Base-by-base conservation (phyloP, 2,797 vertebrate species). In the Melanotaenia parkinsoni region DNA sequence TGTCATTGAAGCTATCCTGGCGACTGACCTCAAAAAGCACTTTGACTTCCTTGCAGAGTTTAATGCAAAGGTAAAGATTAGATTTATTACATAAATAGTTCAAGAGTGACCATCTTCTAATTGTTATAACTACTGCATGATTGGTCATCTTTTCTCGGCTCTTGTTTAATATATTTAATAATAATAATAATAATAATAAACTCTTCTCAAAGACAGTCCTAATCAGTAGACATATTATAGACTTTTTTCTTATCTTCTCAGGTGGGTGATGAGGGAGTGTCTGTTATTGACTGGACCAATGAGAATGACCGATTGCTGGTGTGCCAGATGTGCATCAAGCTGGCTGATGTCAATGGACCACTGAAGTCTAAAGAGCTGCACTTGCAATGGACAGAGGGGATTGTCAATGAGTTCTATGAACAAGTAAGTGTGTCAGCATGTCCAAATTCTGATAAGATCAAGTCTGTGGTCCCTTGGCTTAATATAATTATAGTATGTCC, bases 291-390 rank as follows among this genome's bases (percentile, higher is more conserved):
- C 66, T 99, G 98, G 98, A 92, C 95, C 63, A 98, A 99, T 1
- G 98, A 99, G 90, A 99, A 99, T 0, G 98, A 99, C 76, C 95
- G 98, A 61, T 84, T 99, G 56, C 89, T 99, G 82, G 97, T 99
- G 63, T 99, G 98, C 72, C 97, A 99, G 87, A 99, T 99, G 97
- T 99, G 98, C 87, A 99, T 99, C 87, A 99, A 99, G 72, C 89
- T 99, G 75, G 98, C 98, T 1, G 98, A 99, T 70, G 97, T 99
- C 84, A 99, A 99, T 0, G 98, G 98, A 1, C 98, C 98, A 0
- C 94, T 98, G 54, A 99, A 99, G 74, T 93, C 94, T 92, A 98
- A 98, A 84, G 97, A 98, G 10, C 93, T 99, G 38, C 98, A 99
- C 80, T 94, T 99, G 76, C 96, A 96, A 86, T 99, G 98, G 98